These are phyloP conservation scores for Scaptomyza graminum DNA, from an alignment of 1,140 invertebrate genomes.

Conservation along the genomic window DNA sequence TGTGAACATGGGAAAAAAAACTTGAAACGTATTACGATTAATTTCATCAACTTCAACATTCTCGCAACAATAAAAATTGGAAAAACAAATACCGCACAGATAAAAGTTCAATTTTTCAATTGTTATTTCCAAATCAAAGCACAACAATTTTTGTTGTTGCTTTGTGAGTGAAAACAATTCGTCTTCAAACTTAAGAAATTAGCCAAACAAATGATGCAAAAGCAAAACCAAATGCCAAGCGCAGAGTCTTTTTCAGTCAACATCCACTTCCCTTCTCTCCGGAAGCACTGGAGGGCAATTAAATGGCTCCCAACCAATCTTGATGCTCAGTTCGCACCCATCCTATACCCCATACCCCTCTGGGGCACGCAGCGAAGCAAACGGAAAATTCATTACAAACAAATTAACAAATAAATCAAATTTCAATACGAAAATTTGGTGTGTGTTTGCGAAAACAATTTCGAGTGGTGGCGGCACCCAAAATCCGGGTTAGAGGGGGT, in stretches of 20 bases:
- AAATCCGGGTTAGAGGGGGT: too few relatives aligned
- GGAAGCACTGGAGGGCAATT: slow-evolving; percentile 42
- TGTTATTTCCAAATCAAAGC: slow-evolving; percentile 60
- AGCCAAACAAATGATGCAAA: slow-evolving; percentile 75
- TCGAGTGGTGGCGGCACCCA: slow-evolving; percentile 45
- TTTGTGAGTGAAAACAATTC: slow-evolving; percentile 17
- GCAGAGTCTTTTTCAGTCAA: slow-evolving; percentile 30
- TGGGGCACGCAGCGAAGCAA: slow-evolving; percentile 62
- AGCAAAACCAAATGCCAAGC: slow-evolving; percentile 68
- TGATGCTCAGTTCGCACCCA: slow-evolving; percentile 8
- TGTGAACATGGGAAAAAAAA: slow-evolving; percentile 28
- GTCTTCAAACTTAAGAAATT: slow-evolving; percentile 61
- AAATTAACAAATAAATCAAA: slow-evolving; percentile 84
- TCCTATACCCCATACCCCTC: slow-evolving; percentile 6
- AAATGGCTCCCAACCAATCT: slow-evolving; percentile 32
- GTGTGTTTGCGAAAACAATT: slow-evolving; percentile 82
- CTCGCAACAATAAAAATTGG: slow-evolving; percentile 17
- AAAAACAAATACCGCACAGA: neutral
- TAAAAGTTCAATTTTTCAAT: slow-evolving; percentile 40
- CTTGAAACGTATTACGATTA: too few relatives aligned
- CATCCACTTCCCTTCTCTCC: too few relatives aligned
- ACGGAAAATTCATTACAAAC: slow-evolving; percentile 84
- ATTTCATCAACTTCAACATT: neutral
- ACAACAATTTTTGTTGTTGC: slow-evolving; percentile 51
- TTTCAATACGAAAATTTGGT: slow-evolving; percentile 82